A percentile compares a stretch with the other conserved stretches of the same genome.
These are phyloP conservation scores for Mya arenaria DNA, from an alignment of 1,140 invertebrate genomes.

Conservation along the genomic window DNA sequence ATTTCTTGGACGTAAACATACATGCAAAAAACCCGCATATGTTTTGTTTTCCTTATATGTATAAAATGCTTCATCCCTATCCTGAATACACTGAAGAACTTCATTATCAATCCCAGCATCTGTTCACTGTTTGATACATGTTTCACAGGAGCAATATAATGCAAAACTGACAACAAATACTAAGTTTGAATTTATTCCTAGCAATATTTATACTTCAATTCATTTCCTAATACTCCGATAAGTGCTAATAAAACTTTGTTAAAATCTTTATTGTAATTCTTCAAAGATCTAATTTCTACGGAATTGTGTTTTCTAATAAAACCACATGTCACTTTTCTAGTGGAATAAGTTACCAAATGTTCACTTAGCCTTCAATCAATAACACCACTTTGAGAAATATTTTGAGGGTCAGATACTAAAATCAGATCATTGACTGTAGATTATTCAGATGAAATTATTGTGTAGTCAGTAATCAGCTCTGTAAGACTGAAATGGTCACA, in stretches of 20 bases:
- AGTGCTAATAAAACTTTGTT: neutral
- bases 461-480: neutral
- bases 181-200: neutral
- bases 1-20: too few relatives aligned
- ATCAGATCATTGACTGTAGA: neutral
- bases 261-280: neutral
- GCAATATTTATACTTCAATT: neutral
- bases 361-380: neutral
- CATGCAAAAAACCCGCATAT: too few relatives aligned
- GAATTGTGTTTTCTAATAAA: slow-evolving; percentile 13
- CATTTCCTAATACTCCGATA: neutral
- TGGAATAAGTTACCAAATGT: neutral
- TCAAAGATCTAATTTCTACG: slow-evolving; percentile 8
- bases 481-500: neutral
- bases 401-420: too few relatives aligned
- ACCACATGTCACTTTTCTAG: neutral
- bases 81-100: neutral
- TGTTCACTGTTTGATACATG: neutral
- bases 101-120: neutral
- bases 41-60: neutral
- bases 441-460: neutral
- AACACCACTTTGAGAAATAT: slow-evolving; percentile 17
- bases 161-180: neutral
- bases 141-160: neutral
- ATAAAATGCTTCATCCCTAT: neutral